A percentile compares a stretch with the other conserved stretches of the same genome.
Evolutionary conservation across 2,888 invertebrate species (phyloP).

Genomic region (Allacma fusca): DNA sequence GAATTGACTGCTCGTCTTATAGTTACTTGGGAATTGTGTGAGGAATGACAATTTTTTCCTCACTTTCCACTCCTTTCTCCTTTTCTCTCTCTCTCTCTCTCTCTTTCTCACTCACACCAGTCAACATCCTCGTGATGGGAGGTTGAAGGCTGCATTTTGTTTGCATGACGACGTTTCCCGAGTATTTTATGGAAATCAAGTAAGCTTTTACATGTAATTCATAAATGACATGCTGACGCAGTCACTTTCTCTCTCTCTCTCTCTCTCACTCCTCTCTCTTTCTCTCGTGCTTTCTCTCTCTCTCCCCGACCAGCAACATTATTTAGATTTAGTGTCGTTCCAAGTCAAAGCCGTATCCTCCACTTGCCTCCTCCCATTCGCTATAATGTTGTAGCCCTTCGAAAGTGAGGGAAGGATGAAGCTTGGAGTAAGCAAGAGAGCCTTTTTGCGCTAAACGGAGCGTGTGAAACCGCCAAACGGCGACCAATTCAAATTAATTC

Average conservation of each 20-base stretch:
- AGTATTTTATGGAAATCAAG: constrained; percentile 25
- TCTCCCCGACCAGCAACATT: constrained; percentile 1
- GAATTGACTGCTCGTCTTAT: too few relatives aligned
- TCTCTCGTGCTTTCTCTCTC: background rate
- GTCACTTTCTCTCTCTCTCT: constrained; percentile 7
- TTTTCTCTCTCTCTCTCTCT: constrained; percentile 23
- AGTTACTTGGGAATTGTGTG: too few relatives aligned
- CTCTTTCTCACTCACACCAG: background rate
- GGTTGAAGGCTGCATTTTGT: background rate
- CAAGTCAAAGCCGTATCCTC: background rate
- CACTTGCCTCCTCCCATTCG: background rate
- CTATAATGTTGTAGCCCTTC: background rate
- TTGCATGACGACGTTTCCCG: background rate
- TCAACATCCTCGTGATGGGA: too few relatives aligned
- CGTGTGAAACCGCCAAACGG: constrained; percentile 12
- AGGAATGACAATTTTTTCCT: background rate
- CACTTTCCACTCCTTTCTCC: background rate
- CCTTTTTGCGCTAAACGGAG: constrained; percentile 5
- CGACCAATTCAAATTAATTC: constrained; percentile 12
- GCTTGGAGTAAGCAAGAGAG: background rate
- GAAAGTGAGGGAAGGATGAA: background rate
- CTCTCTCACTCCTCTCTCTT: too few relatives aligned
- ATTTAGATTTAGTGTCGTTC: constrained; percentile 10
- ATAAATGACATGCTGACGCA: constrained; percentile 27
- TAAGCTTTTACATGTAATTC: constrained; percentile 23